Evolutionary conservation across 2,113 vertebrate genomes (phyloP), one percentile per base, ranked within the genome.

Genomic region (Plecturocebus donacophilus): DNA sequence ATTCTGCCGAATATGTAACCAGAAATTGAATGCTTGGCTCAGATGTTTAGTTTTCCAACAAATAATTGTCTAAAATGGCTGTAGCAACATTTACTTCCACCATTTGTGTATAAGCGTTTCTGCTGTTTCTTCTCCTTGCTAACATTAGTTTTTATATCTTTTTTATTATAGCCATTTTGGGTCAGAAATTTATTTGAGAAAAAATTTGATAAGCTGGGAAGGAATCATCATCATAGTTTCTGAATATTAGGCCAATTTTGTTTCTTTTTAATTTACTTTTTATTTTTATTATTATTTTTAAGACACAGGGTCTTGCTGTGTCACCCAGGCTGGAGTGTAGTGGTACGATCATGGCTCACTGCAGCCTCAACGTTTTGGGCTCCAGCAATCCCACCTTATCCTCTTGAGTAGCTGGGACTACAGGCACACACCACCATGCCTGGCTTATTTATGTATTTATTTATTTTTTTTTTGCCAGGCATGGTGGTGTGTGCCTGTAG

Each of bases 41-140:
- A 58, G 4, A 68, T 80, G n/a, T 75, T 81, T 27, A 70, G 27
- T 88, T 93, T 96, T 19, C 35, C 45, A 35, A 82, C 49, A 85
- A 84, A 68, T 75, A 77, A 75, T 91, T 96, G 80, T 93, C 47
- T 94, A n/a, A 91, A 81, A 81, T 66, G 21, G 0, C 56, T 40
- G 0, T 20, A 47, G 30, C 49, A 52, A 70, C 20, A 4, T 85
- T 88, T 47, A 58, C 5, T n/a, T 96, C 77, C 1, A 52, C 52
- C 20, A 8, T 73, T 32, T 87, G 14, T 45, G n/a, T 56, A 8
- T 30, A 17, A 45, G 38, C n/a, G 13, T 84, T 79, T 52, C 49
- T 61, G 8, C 32, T 66, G 35, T 13, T 80, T 8, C 5, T 79
- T 32, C 16, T 45, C 13, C 19, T 79, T 83, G 87, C 52, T 71